These are phyloP conservation scores for Ectropis crepuscularia DNA, from an alignment of 2,888 invertebrate genomes.

Conservation along the genomic window DNA sequence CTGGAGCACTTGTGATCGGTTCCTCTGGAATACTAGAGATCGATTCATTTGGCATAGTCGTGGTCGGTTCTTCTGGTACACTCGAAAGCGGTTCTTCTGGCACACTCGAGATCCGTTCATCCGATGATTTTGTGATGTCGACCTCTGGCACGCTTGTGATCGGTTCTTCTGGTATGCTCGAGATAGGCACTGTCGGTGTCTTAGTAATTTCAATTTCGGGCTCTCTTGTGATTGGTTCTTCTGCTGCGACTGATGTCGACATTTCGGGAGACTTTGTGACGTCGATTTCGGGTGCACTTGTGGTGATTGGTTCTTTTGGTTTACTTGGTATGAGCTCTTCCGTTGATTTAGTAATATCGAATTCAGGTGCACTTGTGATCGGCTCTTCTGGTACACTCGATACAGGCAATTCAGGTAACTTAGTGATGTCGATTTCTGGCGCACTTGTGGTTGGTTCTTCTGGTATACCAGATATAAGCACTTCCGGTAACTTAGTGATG, in stretches of 20 bases:
- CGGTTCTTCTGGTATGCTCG: not conserved
- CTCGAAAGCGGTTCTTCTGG: not conserved
- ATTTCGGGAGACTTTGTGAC: slow-evolving; percentile 4
- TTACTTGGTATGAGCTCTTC: not conserved
- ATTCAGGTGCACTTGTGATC: not conserved
- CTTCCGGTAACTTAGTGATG: not conserved
- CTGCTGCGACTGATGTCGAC: not conserved
- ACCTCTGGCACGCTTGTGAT: not conserved
- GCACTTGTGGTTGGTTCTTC: slow-evolving; percentile 1
- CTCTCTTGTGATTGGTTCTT: slow-evolving; percentile 5
- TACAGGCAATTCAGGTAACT: slow-evolving; percentile 40
- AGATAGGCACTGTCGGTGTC: not conserved
- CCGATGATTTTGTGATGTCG: not conserved
- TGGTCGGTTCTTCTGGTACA: not conserved
- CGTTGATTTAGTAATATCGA: not conserved
- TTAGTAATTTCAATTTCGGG: not conserved
- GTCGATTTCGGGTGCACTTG: slow-evolving; percentile 1
- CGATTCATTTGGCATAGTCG: not conserved
- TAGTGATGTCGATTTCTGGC: slow-evolving; percentile 28
- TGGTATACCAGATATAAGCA: not conserved
- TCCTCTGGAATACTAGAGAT: not conserved
- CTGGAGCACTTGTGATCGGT: slow-evolving; percentile 2
- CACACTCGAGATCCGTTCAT: not conserved
- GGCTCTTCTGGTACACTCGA: slow-evolving; percentile 26
- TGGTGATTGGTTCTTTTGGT: slow-evolving; percentile 1